Evolutionary conservation across 2,797 vertebrate species (phyloP).

Genomic region (Tarsius wallacei): DNA sequence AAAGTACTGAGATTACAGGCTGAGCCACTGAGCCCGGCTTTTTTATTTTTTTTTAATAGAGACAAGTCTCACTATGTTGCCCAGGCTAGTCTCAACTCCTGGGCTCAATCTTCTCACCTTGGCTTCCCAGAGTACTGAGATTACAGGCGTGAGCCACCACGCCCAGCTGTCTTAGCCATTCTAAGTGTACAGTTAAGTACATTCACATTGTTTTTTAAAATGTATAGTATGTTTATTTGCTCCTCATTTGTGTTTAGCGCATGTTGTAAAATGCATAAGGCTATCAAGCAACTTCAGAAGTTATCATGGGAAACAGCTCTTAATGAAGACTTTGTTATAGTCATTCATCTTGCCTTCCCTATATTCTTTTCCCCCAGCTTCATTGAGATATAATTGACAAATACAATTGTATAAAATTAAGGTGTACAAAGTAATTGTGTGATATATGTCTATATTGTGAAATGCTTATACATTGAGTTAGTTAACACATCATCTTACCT

Average conservation of each 20-base stretch:
- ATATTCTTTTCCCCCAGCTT: neutral
- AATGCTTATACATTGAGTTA: neutral
- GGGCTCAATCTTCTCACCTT: too few species aligned
- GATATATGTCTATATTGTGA: neutral
- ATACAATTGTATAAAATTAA: neutral
- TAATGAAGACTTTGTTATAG: constrained; percentile 61
- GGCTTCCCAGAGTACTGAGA: too few species aligned
- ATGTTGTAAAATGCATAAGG: constrained; percentile 71
- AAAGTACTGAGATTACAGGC: too few species aligned
- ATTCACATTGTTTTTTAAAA: neutral
- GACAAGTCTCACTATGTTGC: too few species aligned
- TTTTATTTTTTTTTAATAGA: too few species aligned
- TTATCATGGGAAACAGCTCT: constrained; percentile 68
- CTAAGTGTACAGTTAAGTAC: neutral
- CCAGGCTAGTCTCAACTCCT: too few species aligned
- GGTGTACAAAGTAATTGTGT: neutral
- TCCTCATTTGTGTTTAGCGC: constrained; percentile 80
- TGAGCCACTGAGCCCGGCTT: too few species aligned
- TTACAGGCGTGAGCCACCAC: too few species aligned
- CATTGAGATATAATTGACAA: neutral
- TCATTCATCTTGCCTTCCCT: neutral
- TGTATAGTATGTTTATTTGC: constrained; percentile 82
- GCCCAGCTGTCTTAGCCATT: neutral
- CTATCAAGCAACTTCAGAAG: constrained; percentile 71
- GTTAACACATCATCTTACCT: neutral